Conservation (phyloP, 2,113 vertebrate species). For the Pluvianellus socialis region DNA sequence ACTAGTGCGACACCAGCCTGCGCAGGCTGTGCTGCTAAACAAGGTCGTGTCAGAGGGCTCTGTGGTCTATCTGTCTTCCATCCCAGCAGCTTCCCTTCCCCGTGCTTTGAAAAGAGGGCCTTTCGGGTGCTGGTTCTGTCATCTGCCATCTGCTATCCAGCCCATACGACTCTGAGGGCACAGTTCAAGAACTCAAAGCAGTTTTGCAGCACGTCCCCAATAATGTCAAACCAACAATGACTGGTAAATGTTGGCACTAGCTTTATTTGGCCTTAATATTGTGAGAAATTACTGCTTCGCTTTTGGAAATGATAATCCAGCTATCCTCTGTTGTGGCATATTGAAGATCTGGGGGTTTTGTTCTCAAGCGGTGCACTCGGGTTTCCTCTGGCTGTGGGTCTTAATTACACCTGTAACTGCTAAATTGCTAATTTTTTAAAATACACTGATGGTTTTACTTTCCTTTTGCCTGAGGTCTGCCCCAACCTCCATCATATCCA, state of each 20-base stretch:
- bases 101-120: not conserved
- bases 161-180: not conserved
- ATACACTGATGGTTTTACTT: not conserved
- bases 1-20: not conserved
- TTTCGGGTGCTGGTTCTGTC: not conserved
- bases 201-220: not conserved
- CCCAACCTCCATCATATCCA: not conserved
- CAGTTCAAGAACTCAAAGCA: not conserved
- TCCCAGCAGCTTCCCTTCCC: not conserved
- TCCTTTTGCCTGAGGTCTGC: not conserved
- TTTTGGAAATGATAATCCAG: not conserved
- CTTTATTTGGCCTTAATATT: not conserved
- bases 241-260: not conserved
- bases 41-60: not conserved
- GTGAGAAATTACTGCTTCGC: not conserved
- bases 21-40: not conserved
- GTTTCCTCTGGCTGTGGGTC: not conserved
- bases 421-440: not conserved
- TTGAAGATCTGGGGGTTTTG: not conserved
- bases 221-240: not conserved
- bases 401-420: not conserved
- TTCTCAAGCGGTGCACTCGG: not conserved
- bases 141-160: not conserved
- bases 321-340: not conserved
- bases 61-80: not conserved